Conservation (phyloP, 2,113 vertebrate species). For the Cnemophilus loriae region DNA sequence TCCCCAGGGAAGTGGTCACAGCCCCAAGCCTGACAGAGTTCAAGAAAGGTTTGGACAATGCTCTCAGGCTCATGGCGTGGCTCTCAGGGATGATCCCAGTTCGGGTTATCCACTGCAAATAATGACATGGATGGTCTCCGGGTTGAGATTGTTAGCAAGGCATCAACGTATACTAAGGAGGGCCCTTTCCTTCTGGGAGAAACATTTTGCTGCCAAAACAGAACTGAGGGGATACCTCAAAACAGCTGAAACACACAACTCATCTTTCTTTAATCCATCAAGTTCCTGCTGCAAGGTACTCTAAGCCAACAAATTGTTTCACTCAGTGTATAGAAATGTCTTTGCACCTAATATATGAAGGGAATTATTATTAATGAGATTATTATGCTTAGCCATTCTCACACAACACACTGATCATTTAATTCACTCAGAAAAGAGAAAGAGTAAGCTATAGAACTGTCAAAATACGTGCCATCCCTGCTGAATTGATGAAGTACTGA, state of each 20-base stretch:
- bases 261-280: not conserved
- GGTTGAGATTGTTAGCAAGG: not conserved
- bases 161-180: not conserved
- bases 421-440: not conserved
- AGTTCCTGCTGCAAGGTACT: not conserved
- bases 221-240: not conserved
- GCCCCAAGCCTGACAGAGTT: not conserved
- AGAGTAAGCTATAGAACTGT: not conserved
- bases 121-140: not conserved
- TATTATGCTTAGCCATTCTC: not conserved
- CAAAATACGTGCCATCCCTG: not conserved
- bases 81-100: accelerated
- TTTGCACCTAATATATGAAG: not conserved
- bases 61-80: not conserved
- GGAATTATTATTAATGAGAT: constrained; percentile 8
- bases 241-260: not conserved
- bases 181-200: not conserved
- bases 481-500: not conserved
- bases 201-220: not conserved
- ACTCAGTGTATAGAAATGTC: not conserved
- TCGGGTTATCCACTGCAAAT: not conserved
- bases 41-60: not conserved
- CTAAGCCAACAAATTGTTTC: not conserved
- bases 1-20: not conserved
- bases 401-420: not conserved